A percentile compares a stretch with the other conserved stretches of the same genome.
phyloP scores from a whole-genome alignment of 1,140 invertebrate genomes.

The Adoxophyes honmai region DNA sequence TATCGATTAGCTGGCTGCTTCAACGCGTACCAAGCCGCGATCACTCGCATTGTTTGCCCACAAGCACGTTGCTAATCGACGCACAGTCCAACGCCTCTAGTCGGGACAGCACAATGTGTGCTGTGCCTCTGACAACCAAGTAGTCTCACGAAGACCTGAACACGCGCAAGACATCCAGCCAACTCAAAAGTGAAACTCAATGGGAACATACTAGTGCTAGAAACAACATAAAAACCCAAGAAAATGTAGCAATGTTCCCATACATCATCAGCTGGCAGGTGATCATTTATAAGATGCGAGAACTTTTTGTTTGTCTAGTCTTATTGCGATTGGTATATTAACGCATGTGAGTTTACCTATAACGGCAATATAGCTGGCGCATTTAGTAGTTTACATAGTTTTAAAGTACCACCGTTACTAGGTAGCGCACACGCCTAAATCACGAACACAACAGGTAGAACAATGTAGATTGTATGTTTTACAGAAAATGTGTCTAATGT shows the following conservation, averaged over 20 bases:
- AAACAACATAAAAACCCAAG: conserved; percentile 20
- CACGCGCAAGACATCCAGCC: background rate
- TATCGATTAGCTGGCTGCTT: conserved; percentile 53
- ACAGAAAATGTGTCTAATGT: background rate
- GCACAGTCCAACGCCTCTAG: conserved; percentile 48
- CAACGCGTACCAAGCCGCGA: conserved; percentile 64
- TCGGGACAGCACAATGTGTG: conserved; percentile 51
- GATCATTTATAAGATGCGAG: conserved; percentile 35
- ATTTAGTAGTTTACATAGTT: background rate
- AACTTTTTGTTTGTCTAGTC: background rate
- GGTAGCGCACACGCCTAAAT: conserved; percentile 39
- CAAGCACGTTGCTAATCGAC: conserved; percentile 63
- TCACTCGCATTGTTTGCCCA: conserved; percentile 69
- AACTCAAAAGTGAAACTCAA: conserved; percentile 20
- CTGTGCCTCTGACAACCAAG: conserved; percentile 32
- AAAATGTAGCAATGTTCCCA: conserved; percentile 66
- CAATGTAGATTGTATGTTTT: background rate
- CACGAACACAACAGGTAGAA: conserved; percentile 6
- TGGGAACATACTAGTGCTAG: conserved; percentile 20
- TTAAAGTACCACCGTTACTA: conserved; percentile 45
- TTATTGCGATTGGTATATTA: background rate
- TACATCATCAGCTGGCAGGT: conserved; percentile 70
- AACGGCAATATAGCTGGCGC: background rate
- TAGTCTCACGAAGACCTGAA: conserved; percentile 5
- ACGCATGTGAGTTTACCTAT: background rate